Evolutionary conservation across 1,140 invertebrate genomes (phyloP).

Genomic region (Wasmannia auropunctata): DNA sequence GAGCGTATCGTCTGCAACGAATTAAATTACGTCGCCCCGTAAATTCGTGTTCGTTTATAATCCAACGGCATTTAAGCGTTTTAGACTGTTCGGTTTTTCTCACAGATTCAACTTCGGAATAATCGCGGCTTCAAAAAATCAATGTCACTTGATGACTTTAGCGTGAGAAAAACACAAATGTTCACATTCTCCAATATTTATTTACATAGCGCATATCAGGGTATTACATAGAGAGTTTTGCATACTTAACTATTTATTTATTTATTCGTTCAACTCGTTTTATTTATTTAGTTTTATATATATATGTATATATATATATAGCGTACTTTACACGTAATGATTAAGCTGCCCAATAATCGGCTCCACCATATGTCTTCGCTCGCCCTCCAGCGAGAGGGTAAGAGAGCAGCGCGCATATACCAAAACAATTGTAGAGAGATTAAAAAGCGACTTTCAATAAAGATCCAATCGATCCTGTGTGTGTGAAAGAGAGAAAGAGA

Average conservation of each 20-base stretch:
- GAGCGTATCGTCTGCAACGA: not conserved
- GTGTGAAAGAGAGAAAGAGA: slow-evolving; percentile 26
- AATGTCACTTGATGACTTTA: not conserved
- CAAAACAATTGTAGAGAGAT: slow-evolving; percentile 49
- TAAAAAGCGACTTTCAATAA: slow-evolving; percentile 40
- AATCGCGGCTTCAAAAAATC: not conserved
- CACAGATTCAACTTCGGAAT: not conserved
- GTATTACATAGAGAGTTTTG: slow-evolving; percentile 58
- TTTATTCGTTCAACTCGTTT: slow-evolving; percentile 62
- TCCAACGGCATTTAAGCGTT: not conserved
- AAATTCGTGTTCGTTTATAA: not conserved
- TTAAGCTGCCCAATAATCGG: slow-evolving; percentile 29
- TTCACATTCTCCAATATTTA: slow-evolving; percentile 53
- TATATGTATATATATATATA: no score
- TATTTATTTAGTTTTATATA: slow-evolving; percentile 56
- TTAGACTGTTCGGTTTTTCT: not conserved
- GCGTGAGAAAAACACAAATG: not conserved
- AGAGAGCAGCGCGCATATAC: slow-evolving; percentile 55
- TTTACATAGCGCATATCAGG: slow-evolving; percentile 55
- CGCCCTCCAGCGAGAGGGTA: slow-evolving; percentile 35
- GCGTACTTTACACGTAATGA: slow-evolving; percentile 59
- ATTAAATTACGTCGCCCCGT: not conserved
- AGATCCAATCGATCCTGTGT: slow-evolving; percentile 19
- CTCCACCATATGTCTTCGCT: slow-evolving; percentile 47
- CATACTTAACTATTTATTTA: slow-evolving; percentile 70